These are phyloP conservation scores for Thyatira batis DNA, from an alignment of 2,888 invertebrate genomes.

Conservation along the genomic window DNA sequence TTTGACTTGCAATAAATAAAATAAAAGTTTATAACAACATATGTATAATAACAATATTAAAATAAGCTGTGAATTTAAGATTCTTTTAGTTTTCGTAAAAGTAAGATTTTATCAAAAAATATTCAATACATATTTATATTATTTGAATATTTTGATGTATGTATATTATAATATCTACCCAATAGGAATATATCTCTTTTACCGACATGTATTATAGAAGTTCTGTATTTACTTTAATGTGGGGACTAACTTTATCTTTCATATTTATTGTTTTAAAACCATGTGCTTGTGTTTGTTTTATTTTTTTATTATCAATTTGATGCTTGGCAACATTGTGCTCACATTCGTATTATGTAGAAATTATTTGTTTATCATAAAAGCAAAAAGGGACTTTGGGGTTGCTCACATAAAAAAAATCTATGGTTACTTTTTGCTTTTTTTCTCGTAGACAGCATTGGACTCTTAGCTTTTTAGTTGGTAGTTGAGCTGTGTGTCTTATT, in stretches of 20 bases:
- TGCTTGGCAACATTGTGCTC: slow-evolving; percentile 83
- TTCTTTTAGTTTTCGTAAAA: no score
- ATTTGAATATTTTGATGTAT: no score
- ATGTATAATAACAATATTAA: no score
- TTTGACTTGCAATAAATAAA: no score
- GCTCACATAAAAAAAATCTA: slow-evolving; percentile 18
- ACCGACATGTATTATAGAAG: not conserved
- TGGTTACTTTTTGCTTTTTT: slow-evolving; percentile 62
- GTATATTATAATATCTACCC: no score
- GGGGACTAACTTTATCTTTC: slow-evolving; percentile 4
- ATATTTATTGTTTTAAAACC: slow-evolving; percentile 48
- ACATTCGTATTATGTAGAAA: slow-evolving; percentile 55
- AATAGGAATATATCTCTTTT: not conserved
- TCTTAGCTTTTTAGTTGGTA: slow-evolving; percentile 71
- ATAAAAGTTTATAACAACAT: no score
- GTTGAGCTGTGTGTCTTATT: slow-evolving; percentile 66
- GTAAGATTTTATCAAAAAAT: no score
- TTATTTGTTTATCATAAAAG: slow-evolving; percentile 46
- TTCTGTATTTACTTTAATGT: not conserved
- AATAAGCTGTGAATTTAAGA: no score
- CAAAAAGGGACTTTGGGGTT: slow-evolving; percentile 60
- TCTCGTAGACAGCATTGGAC: slow-evolving; percentile 62
- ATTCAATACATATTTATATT: no score
- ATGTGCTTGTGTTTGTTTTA: slow-evolving; percentile 79
- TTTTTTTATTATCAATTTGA: slow-evolving; percentile 80